Percentiles rank a stretch among this genome's conserved stretches.
phyloP scores from a whole-genome alignment of 1,140 invertebrate species.

The Scaptodrosophila lebanonensis region DNA sequence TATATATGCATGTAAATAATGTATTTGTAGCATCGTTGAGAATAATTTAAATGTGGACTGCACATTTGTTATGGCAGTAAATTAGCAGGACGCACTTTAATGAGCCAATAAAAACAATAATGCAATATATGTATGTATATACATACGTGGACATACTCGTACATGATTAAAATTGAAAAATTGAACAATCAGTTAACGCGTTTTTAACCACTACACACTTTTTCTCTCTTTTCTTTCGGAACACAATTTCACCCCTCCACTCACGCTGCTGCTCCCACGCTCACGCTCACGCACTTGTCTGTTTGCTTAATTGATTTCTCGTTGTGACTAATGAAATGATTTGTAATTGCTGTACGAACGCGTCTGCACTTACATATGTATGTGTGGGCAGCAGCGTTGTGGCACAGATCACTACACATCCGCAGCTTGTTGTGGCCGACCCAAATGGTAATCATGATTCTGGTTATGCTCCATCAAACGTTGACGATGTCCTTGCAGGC shows the following conservation, averaged over 20 bases:
- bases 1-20: too few relatives aligned
- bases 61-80: too few relatives aligned
- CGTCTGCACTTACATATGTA: not conserved
- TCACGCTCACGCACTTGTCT: not conserved
- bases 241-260: too few relatives aligned
- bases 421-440: conserved; percentile 79
- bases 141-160: too few relatives aligned
- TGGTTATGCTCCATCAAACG: conserved; percentile 85
- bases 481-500: conserved; percentile 78
- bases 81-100: too few relatives aligned
- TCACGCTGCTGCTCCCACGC: too few relatives aligned
- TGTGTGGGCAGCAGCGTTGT: conserved; percentile 78
- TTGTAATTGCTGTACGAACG: not conserved
- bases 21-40: too few relatives aligned
- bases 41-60: too few relatives aligned
- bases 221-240: not conserved
- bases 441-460: conserved; percentile 89
- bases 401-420: conserved; percentile 79
- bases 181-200: conserved; percentile 65
- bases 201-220: conserved; percentile 19
- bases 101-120: too few relatives aligned
- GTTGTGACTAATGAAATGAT: too few relatives aligned
- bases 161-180: conserved; percentile 73
- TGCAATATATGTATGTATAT: too few relatives aligned
- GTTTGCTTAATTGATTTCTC: conserved; percentile 7